A percentile compares a stretch with the other conserved stretches of the same genome.
Conservation (phyloP, 2,888 invertebrate species). For the Eremobia ochroleuca region DNA sequence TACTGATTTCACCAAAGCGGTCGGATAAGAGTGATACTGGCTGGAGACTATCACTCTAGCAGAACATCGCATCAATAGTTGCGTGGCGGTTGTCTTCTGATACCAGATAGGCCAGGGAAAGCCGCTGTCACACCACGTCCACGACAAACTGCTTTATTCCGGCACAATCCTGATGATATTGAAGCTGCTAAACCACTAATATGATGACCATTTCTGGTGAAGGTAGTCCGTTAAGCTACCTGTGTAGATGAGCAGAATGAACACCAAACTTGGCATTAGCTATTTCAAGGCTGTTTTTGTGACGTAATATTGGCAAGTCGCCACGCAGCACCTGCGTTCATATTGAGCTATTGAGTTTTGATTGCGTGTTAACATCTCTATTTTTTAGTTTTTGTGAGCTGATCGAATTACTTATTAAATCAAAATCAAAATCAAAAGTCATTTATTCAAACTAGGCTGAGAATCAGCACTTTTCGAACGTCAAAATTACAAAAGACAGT, state of each 20-base stretch:
- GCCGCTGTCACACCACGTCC: too few relatives aligned
- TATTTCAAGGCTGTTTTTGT: background rate
- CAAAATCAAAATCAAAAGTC: too few relatives aligned
- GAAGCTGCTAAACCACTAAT: background rate
- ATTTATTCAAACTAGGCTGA: too few relatives aligned
- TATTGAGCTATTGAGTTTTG: conserved; percentile 5
- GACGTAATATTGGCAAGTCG: conserved; percentile 55
- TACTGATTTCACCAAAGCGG: too few relatives aligned
- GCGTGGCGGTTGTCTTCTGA: too few relatives aligned
- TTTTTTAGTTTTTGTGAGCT: background rate
- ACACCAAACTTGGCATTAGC: conserved; percentile 22
- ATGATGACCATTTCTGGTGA: background rate
- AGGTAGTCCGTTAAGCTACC: background rate
- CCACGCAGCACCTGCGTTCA: conserved; percentile 40
- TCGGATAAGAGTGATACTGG: too few relatives aligned
- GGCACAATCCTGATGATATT: background rate
- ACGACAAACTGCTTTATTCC: too few relatives aligned
- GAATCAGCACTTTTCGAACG: too few relatives aligned
- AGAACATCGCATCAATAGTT: too few relatives aligned
- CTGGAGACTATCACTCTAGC: too few relatives aligned
- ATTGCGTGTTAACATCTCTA: conserved; percentile 45
- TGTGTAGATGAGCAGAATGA: conserved; percentile 5
- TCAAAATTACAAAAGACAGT: too few relatives aligned
- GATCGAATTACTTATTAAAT: background rate
- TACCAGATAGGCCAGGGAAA: too few relatives aligned